A percentile compares a stretch with the other conserved stretches of the same genome.
These are phyloP conservation scores for Elaphurus davidianus DNA, from an alignment of 2,113 vertebrate species.

Conservation along the genomic window DNA sequence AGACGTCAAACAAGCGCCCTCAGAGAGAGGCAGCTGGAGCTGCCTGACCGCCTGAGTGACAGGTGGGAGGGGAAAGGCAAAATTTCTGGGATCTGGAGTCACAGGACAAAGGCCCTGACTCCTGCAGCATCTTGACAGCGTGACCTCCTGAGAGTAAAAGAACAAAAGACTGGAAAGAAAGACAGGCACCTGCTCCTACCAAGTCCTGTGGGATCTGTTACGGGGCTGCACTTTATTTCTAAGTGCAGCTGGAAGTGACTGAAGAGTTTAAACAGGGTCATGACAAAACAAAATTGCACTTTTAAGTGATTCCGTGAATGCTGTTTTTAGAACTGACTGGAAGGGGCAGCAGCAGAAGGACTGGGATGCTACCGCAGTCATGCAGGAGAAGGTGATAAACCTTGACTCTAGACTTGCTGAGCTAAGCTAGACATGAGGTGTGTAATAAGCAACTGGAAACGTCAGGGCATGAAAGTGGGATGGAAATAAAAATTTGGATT, in stretches of 20 bases:
- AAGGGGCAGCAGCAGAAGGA: neutral
- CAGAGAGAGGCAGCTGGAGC: neutral
- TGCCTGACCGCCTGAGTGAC: neutral
- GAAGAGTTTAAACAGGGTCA: neutral
- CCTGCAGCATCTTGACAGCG: neutral
- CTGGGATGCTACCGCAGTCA: neutral
- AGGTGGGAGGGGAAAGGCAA: neutral
- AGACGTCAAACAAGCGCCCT: neutral
- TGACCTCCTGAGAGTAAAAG: neutral
- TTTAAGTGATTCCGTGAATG: neutral
- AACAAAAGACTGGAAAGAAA: neutral
- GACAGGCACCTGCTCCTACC: neutral
- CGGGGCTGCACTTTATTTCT: neutral
- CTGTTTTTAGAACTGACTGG: neutral
- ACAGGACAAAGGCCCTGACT: neutral
- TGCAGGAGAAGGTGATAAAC: neutral
- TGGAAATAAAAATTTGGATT: neutral
- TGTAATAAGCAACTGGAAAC: neutral
- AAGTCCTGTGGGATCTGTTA: neutral
- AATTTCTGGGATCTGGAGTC: neutral
- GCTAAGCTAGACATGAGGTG: neutral
- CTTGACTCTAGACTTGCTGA: neutral
- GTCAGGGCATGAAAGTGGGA: neutral
- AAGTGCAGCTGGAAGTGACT: neutral
- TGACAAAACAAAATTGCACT: neutral